phyloP scores from a whole-genome alignment of 2,888 invertebrate species.

The Andrena marginata region DNA sequence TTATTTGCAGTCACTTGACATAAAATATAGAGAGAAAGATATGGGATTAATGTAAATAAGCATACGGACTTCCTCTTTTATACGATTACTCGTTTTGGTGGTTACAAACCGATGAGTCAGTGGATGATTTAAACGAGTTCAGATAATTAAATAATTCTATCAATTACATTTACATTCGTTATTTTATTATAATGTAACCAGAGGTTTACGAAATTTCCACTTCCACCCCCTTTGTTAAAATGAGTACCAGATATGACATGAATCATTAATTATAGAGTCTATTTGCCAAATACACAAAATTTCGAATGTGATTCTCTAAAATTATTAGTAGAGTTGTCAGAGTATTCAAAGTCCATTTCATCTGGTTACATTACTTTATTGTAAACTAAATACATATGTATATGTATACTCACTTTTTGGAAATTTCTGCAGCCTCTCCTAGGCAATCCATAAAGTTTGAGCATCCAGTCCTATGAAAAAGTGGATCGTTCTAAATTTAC shows the following conservation, averaged over 20 bases:
- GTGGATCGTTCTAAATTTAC: not conserved
- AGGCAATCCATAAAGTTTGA: not conserved
- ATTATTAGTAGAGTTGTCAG: not conserved
- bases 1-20: not conserved
- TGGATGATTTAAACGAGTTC: too few species aligned
- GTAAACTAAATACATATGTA: not conserved
- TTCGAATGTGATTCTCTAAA: not conserved
- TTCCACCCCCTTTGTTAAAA: too few species aligned
- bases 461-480: not conserved
- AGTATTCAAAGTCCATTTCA: not conserved
- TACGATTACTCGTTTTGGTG: too few species aligned
- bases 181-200: too few species aligned
- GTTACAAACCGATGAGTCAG: too few species aligned
- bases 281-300: not conserved
- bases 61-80: too few species aligned
- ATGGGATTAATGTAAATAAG: not conserved
- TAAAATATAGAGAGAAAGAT: not conserved
- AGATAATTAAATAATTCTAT: too few species aligned
- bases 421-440: not conserved
- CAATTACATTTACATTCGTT: too few species aligned
- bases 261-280: too few species aligned
- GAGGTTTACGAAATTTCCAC: too few species aligned
- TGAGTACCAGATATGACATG: too few species aligned
- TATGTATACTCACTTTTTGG: slow-evolving; percentile 8
- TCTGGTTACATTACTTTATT: not conserved